Evolutionary conservation across 2,797 vertebrate genomes (phyloP).

Genomic region (Hoplostethus mediterraneus): DNA sequence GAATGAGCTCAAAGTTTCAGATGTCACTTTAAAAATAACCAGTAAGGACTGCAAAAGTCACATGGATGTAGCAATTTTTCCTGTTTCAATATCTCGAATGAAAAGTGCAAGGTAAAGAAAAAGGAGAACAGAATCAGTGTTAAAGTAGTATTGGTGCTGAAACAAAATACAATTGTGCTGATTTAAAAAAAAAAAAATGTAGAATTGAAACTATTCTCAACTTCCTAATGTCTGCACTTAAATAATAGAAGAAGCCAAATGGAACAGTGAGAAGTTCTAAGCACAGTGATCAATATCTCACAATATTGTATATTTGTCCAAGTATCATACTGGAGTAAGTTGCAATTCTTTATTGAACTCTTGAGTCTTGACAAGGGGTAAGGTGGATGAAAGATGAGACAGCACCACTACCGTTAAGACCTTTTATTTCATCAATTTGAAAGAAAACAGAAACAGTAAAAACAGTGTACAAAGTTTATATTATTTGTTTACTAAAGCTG

Average conservation of each 20-base stretch:
- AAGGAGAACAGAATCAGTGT: no score
- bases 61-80: no score
- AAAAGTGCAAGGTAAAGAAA: background rate
- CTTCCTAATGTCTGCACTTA: background rate
- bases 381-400: constrained; percentile 16
- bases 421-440: constrained; percentile 87
- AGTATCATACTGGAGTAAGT: background rate
- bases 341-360: background rate
- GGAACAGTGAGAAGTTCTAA: background rate
- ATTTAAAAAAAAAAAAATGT: no score
- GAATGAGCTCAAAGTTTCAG: background rate
- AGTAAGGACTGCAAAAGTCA: no score
- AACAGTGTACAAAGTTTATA: constrained; percentile 87
- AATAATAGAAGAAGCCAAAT: background rate
- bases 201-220: background rate
- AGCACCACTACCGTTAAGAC: constrained; percentile 68
- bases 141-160: no score
- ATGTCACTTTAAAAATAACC: background rate
- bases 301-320: background rate
- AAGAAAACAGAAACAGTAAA: constrained; percentile 81
- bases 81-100: background rate
- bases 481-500: constrained; percentile 88
- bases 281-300: background rate
- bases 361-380: background rate
- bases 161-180: no score